phyloP scores from a whole-genome alignment of 2,888 invertebrate genomes.

The Philonicus albiceps region DNA sequence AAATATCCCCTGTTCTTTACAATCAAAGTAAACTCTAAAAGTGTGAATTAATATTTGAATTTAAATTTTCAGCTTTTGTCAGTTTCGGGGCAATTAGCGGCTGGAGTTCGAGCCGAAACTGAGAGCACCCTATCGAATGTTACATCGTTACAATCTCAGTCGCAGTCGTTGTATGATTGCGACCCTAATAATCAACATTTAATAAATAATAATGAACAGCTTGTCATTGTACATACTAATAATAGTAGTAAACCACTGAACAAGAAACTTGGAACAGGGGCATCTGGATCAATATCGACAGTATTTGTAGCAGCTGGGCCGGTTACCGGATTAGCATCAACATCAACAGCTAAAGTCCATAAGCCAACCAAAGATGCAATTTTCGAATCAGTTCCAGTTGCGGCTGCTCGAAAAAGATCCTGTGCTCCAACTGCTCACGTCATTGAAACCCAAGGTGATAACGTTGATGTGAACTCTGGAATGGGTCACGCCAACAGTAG shows the following conservation, averaged over 20 bases:
- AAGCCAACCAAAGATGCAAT: constrained; percentile 34
- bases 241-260: constrained; percentile 43
- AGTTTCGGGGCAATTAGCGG: constrained; percentile 32
- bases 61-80: constrained; percentile 20
- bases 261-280: constrained; percentile 41
- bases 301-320: neutral
- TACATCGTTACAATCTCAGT: constrained; percentile 62
- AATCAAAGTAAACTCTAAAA: no score
- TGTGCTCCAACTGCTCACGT: neutral
- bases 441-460: constrained; percentile 24
- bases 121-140: constrained; percentile 63
- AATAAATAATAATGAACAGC: constrained; percentile 45
- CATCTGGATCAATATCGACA: neutral
- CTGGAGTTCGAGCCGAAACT: constrained; percentile 52
- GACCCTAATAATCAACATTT: constrained; percentile 50
- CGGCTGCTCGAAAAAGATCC: neutral
- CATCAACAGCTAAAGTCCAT: neutral
- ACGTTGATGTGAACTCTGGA: constrained; percentile 27
- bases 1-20: neutral
- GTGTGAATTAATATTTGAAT: neutral
- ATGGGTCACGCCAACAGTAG: constrained; percentile 44
- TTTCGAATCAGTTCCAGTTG: constrained; percentile 33
- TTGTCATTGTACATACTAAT: constrained; percentile 47
- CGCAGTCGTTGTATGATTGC: constrained; percentile 61
- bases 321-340: neutral